These are phyloP conservation scores for Chionomys nivalis DNA, from an alignment of 2,113 vertebrate genomes.

Conservation along the genomic window DNA sequence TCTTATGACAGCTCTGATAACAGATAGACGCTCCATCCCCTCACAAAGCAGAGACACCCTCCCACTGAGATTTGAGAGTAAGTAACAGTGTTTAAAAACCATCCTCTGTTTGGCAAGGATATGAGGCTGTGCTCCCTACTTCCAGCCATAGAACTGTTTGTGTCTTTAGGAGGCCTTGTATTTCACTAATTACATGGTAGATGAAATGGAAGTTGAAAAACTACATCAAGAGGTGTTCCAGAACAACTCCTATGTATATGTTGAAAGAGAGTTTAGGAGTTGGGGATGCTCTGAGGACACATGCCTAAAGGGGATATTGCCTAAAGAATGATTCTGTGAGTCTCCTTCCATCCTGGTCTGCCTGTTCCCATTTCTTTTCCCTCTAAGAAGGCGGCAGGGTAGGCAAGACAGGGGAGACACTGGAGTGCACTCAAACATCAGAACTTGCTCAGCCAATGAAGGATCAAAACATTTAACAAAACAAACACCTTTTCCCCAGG, in stretches of 20 bases:
- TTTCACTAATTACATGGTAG: neutral
- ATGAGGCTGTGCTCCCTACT: neutral
- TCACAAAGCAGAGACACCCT: neutral
- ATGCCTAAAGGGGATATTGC: neutral
- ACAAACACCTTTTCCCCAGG: conserved; percentile 66
- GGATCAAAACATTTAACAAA: conserved; percentile 69
- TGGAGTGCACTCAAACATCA: neutral
- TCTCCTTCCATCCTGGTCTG: neutral
- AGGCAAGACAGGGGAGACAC: neutral
- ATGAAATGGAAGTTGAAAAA: neutral
- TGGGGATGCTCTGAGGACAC: neutral
- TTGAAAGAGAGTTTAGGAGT: neutral
- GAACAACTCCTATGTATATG: neutral
- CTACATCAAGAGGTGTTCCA: neutral
- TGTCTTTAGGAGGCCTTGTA: neutral
- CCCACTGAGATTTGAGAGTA: neutral
- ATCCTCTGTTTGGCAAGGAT: neutral
- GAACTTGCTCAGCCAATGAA: neutral
- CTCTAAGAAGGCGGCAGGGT: neutral
- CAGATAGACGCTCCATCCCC: neutral
- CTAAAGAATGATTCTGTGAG: neutral
- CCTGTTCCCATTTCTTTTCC: neutral
- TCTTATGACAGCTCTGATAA: neutral
- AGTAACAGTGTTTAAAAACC: neutral
- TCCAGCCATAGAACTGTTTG: neutral